Evolutionary conservation across 2,113 vertebrate species (phyloP), one percentile per base, ranked within the genome.

Genomic region (Cathartes aura): DNA sequence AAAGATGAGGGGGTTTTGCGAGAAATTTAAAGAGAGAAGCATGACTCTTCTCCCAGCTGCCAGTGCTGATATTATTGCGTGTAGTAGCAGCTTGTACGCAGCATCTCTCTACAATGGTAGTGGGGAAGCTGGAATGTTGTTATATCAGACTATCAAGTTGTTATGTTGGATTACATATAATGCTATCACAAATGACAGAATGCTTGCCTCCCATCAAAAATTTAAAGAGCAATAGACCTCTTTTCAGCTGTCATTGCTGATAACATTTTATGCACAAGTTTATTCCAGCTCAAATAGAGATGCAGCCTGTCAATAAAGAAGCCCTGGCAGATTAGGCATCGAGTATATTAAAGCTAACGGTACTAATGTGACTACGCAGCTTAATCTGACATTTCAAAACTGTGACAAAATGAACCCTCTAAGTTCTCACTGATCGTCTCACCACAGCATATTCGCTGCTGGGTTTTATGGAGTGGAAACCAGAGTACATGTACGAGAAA

Each of bases 141-240:
- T 97, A 18, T 94, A 97, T 96, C 97, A 98, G 94, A 93, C 96
- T 94, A 97, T 97, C 95, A 97, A 91, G 45, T 95, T 94, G 93
- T 95, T 96, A 78, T 72, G 93, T 93, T 96, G 86, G 86, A 94
- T 97, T 97, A 97, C 59, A 95, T 60, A 82, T 88, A 95, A 98
- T 95, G 89, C 92, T 91, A 86, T 92, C 86, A 84, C 96, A 91
- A 96, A 90, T 94, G 91, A 95, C 91, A 96, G 93, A 94, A 83
- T 82, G 86, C 96, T 97, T 93, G 75, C 87, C 86, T 98, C 82
- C 96, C 87, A 87, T 93, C 94, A 97, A 94, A 97, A 97, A 94
- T 97, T 96, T 97, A 94, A 97, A 97, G 96, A 97, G 89, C 97
- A 95, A 89, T 89, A 97, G 68, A 89, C 81, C 87, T 92, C 82